Evolutionary conservation across 1,140 invertebrate species (phyloP).

Genomic region (Caenorhabditis briggsae): DNA sequence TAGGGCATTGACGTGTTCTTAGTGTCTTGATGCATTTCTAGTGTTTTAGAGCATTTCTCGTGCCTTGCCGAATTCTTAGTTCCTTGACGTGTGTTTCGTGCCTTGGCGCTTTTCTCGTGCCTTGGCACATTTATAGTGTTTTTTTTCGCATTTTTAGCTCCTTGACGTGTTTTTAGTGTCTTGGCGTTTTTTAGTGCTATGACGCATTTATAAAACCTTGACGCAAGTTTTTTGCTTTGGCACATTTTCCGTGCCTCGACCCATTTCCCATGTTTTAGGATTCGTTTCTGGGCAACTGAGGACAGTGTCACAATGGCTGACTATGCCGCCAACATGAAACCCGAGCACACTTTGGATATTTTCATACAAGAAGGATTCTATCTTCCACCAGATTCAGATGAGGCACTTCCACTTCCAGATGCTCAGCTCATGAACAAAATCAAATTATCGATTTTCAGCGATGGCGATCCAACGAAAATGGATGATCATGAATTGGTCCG

Average conservation of each 20-base stretch:
- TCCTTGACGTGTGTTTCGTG: too few species aligned
- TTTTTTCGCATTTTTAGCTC: not conserved
- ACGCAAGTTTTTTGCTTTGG: too few species aligned
- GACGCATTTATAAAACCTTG: too few species aligned
- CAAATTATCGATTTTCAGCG: not conserved
- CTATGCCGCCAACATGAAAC: not conserved
- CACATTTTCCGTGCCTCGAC: not conserved
- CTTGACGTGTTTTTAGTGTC: too few species aligned
- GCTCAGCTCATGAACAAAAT: not conserved
- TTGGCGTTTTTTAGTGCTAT: too few species aligned
- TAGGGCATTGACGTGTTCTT: too few species aligned
- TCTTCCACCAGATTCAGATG: slow-evolving; percentile 17
- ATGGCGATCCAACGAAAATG: not conserved
- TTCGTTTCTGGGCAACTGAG: slow-evolving; percentile 30
- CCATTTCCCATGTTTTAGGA: slow-evolving; percentile 15
- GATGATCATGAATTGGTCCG: slow-evolving; percentile 35
- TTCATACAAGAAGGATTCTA: slow-evolving; percentile 9
- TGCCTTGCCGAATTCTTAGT: too few species aligned
- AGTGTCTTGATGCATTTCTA: too few species aligned
- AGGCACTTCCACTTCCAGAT: not conserved
- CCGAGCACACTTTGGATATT: slow-evolving; percentile 4
- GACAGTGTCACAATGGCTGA: not conserved
- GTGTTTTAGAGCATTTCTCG: too few species aligned
- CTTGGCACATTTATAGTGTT: too few species aligned
- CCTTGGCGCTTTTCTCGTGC: too few species aligned